Percentiles rank a stretch among this genome's conserved stretches.
phyloP scores from a whole-genome alignment of 2,888 invertebrate genomes.

The Hypena proboscidalis region DNA sequence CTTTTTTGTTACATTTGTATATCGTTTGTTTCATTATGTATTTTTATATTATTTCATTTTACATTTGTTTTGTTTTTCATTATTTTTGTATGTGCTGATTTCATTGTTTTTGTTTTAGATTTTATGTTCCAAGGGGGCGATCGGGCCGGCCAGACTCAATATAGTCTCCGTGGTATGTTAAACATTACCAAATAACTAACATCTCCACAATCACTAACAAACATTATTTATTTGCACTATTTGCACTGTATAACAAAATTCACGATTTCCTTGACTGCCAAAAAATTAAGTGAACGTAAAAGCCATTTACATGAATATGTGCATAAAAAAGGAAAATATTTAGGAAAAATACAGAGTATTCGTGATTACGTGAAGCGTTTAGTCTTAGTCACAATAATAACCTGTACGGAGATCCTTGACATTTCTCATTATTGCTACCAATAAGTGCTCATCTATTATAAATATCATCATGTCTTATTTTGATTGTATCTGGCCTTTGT shows the following conservation, averaged over 20 bases:
- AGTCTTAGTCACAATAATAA: conserved; percentile 43
- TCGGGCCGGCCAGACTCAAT: conserved; percentile 17
- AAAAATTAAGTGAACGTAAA: conserved; percentile 11
- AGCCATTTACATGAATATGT: conserved; percentile 11
- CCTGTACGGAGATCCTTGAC: conserved; percentile 43
- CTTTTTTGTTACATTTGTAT: neutral
- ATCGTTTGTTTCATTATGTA: neutral
- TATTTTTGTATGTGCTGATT: neutral
- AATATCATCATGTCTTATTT: conserved; percentile 13
- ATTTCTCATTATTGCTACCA: conserved; percentile 35
- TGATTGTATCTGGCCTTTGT: conserved; percentile 3
- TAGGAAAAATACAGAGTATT: conserved; percentile 25
- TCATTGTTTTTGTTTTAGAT: conserved; percentile 20
- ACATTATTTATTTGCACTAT: neutral
- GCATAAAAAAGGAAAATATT: conserved; percentile 8
- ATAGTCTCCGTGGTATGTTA: conserved; percentile 22
- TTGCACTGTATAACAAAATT: neutral
- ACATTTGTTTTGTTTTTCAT: neutral
- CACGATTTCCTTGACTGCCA: neutral
- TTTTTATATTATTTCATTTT: neutral
- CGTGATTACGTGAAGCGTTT: conserved; percentile 17
- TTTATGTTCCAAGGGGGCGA: conserved; percentile 24
- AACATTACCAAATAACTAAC: neutral
- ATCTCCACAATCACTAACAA: neutral
- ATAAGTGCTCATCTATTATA: conserved; percentile 31